Conservation (phyloP, 2,797 vertebrate genomes). For the Champsocephalus esox region DNA sequence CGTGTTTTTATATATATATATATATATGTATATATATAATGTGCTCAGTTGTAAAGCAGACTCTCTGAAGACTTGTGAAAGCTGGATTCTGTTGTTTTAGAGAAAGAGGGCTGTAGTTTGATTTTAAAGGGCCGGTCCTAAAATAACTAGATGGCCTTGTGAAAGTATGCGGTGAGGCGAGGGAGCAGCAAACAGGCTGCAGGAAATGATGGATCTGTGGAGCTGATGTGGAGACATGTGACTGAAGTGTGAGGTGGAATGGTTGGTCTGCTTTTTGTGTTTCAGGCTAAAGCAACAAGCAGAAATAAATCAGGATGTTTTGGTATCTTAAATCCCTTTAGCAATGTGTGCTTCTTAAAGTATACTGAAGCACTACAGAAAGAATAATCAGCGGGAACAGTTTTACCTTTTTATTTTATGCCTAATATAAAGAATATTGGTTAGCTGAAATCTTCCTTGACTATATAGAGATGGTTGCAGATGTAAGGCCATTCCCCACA, state of each 20-base stretch:
- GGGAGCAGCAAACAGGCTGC: conserved; percentile 53
- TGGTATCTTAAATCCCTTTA: not conserved
- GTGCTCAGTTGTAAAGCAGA: conserved; percentile 48
- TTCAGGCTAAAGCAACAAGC: not conserved
- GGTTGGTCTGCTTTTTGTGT: conserved; percentile 11
- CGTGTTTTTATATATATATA: conserved; percentile 14
- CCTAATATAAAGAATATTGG: not conserved
- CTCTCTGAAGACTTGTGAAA: conserved; percentile 64
- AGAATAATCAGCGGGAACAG: not conserved
- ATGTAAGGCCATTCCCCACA: no score
- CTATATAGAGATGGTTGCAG: no score
- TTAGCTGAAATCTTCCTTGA: not conserved
- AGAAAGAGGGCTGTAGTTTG: conserved; percentile 61
- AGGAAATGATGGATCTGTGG: conserved; percentile 64
- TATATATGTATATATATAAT: no score
- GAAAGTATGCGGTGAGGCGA: conserved; percentile 68
- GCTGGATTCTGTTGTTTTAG: conserved; percentile 70
- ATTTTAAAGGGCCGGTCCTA: conserved; percentile 74
- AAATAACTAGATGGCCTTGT: conserved; percentile 80
- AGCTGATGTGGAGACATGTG: conserved; percentile 18
- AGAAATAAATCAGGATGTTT: not conserved
- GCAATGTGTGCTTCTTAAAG: not conserved
- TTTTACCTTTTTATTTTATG: not conserved
- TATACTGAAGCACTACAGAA: not conserved
- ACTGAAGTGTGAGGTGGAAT: conserved; percentile 9